A percentile compares a stretch with the other conserved stretches of the same genome.
phyloP scores from a whole-genome alignment of 2,113 vertebrate genomes.

The Choloepus hoffmanni region DNA sequence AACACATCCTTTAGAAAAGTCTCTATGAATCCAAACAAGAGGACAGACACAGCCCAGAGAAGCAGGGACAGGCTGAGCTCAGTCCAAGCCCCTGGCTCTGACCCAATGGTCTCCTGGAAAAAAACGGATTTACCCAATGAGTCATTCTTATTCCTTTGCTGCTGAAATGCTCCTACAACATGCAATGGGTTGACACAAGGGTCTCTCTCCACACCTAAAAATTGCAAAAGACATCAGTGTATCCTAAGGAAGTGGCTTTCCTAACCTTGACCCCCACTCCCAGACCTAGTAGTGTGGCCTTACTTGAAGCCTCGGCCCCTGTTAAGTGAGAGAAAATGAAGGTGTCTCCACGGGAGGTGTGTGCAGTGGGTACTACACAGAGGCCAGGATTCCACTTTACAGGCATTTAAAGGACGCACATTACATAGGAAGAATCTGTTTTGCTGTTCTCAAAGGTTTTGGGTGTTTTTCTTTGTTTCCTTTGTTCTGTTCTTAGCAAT shows the following conservation, averaged over 20 bases:
- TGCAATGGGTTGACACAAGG: too few species aligned
- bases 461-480: not conserved
- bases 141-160: rapidly evolving
- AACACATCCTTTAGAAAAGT: not conserved
- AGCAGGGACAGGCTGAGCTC: not conserved
- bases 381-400: rapidly evolving
- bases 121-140: rapidly evolving
- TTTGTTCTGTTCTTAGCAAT: not conserved
- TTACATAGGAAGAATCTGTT: not conserved
- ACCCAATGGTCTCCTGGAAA: not conserved
- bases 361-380: rapidly evolving
- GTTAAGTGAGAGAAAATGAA: too few species aligned
- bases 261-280: not conserved
- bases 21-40: not conserved
- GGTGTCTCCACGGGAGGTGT: not conserved
- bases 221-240: rapidly evolving
- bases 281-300: rapidly evolving
- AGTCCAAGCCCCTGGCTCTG: not conserved
- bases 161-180: rapidly evolving
- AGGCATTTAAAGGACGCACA: not conserved
- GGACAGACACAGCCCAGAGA: not conserved
- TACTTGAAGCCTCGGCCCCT: not conserved
- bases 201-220: rapidly evolving
- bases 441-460: not conserved
- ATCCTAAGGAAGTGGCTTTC: not conserved